Base-by-base conservation (phyloP, 2,888 invertebrate species). In the Ormyrus pomaceus region DNA sequence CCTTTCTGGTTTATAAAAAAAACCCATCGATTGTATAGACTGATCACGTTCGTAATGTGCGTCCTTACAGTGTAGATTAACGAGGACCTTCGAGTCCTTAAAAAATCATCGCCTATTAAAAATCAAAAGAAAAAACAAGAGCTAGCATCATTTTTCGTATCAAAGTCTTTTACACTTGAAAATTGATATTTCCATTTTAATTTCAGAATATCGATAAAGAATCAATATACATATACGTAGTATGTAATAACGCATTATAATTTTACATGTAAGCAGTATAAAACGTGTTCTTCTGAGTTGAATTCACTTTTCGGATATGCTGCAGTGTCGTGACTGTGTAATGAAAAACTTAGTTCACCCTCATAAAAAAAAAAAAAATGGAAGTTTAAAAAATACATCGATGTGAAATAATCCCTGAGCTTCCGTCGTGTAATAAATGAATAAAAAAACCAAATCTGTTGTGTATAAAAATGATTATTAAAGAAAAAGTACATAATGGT, bases 11-110 rank as follows among this genome's bases (percentile, higher is more conserved):
- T 74, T 72, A 13, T 66, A 72, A 71, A 77, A 65, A 66, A 77
- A 82, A 68, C 71, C 72, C 75, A 78, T 82, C 80, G 74, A 80
- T 80, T 82, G 69, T 78, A 80, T 71, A 78, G 72, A 83, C 78
- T 82, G 76, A 76, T 65, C 72, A 61, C 19, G 50, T 79, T 81
- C 56, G 55, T 74, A 72, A 72, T 80, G 51, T 77, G 74, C 74
- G 73, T 77, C 58, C 70, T 81, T 34, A 46, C 48, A 77, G 46
- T 55, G 48, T 72, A 69, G 48, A 69, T 69, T 70, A 64, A 69
- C 34, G 51, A 53, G 11, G 45, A 80, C 59, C 46, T 56, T 9
- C 48, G 55, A 34, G 50, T 61, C 48, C 34, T 73, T 56, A 58
- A 62, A 53, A 70, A 53, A 61, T 72, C 58, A 72, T 66, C 50